Base-by-base conservation (phyloP, 2,113 vertebrate genomes). In the Columba janthina region DNA sequence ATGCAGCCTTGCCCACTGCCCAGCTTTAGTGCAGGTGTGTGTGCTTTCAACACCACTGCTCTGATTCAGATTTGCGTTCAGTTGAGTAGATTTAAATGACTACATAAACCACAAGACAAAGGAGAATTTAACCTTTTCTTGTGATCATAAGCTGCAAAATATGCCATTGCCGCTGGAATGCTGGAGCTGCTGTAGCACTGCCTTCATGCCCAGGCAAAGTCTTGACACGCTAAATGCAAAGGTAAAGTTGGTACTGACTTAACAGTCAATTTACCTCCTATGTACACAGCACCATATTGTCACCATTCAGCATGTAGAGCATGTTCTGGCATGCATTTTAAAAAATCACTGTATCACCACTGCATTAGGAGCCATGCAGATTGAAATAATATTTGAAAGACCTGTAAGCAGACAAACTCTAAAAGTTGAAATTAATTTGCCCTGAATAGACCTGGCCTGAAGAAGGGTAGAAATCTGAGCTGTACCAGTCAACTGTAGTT, bases 171-270 rank as follows among this genome's bases (percentile, higher is more conserved):
- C 0, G 1, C 36, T 24, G 31, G 46, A 74, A 85, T 48, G n/a
- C 34, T 32, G 13, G 13, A 53, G 44, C 54, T 72, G 48, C n/a
- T 1, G 0, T 42, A 2, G 1, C 13, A 6, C 31, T 44, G 26
- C 18, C 7, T 87, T 66, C 20, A 81, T 66, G 38, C 22, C 56
- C 22, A 32, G 21, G 22, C 56, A 46, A 19, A 10, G 19, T 40
- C 31, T 36, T n/a, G 24, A 36, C 56, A 21, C 42, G 31, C 21
- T 85, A 78, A 71, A 89, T 6, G n/a, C 6, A 40, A 74, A 50
- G 36, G 48, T 44, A 26, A 70, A 53, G 56, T 14, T 46, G 61
- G 25, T 29, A 36, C 31, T 50, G 69, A 54, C 8, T 58, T 81
- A 65, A 6, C 29, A 57, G 58, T 26, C 25, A 48, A 25, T 56